These are phyloP conservation scores for Melanotus villosus DNA, from an alignment of 2,888 invertebrate species.

Conservation along the genomic window DNA sequence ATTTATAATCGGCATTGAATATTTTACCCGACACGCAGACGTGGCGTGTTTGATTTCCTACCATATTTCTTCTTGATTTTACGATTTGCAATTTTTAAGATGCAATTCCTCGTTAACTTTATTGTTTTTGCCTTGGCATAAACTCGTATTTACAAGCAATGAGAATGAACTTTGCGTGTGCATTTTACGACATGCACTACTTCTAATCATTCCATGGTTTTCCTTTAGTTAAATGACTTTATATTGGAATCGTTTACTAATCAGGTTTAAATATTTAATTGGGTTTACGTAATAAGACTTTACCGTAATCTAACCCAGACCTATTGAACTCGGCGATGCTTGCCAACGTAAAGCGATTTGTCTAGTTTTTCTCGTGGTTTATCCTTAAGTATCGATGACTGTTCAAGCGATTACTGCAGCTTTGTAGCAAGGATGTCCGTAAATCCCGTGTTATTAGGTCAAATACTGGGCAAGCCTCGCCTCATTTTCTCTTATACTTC, in stretches of 20 bases:
- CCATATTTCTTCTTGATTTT: constrained; percentile 5
- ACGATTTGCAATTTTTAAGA: background rate
- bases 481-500: no score
- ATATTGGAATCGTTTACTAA: no score
- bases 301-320: constrained; percentile 35
- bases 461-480: background rate
- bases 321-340: constrained; percentile 29
- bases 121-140: constrained; percentile 5
- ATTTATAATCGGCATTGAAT: no score
- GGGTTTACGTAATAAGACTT: no score
- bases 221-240: background rate
- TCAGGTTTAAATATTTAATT: no score
- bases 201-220: background rate
- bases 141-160: background rate
- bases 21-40: no score
- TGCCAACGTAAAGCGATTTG: constrained; percentile 16
- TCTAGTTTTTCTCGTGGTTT: background rate
- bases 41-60: background rate
- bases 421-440: constrained; percentile 1
- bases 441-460: background rate
- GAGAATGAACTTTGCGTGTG: background rate
- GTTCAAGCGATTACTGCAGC: background rate
- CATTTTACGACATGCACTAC: no score
- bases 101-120: background rate
- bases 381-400: background rate